Conservation (phyloP, 2,113 vertebrate species). For the Oostethus manadensis region DNA sequence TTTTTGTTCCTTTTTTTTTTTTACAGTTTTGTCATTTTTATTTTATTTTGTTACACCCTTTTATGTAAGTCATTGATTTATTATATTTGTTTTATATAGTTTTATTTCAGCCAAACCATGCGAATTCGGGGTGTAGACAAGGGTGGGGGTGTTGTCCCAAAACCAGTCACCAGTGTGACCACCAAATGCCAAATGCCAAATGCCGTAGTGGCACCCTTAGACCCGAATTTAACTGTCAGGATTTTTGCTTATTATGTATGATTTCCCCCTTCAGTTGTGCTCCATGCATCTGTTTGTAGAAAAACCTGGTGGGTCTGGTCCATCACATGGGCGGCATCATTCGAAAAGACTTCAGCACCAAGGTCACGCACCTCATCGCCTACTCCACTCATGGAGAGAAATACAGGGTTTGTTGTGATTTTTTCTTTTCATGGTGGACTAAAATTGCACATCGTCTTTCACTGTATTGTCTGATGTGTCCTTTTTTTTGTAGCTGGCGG, state of each 20-base stretch:
- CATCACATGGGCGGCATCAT: slow-evolving; percentile 98
- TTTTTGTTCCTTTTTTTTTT: too few species aligned
- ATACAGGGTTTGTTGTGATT: slow-evolving; percentile 81
- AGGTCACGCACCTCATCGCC: slow-evolving; percentile 94
- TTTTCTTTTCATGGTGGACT: not conserved
- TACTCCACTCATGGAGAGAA: slow-evolving; percentile 93
- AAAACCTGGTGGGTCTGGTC: slow-evolving; percentile 88
- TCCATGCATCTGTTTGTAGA: slow-evolving; percentile 61
- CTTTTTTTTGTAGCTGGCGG: slow-evolving; percentile 77
- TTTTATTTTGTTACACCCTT: too few species aligned
- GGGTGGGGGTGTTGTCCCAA: too few species aligned
- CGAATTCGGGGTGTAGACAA: too few species aligned
- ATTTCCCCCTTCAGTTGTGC: not conserved
- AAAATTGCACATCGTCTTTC: not conserved
- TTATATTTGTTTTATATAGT: too few species aligned
- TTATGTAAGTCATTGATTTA: too few species aligned
- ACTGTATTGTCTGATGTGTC: not conserved
- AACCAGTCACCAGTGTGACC: too few species aligned
- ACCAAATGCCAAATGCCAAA: too few species aligned
- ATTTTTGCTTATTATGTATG: not conserved
- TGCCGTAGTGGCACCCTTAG: too few species aligned
- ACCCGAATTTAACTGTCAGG: too few species aligned
- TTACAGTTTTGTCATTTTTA: too few species aligned
- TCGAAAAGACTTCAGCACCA: slow-evolving; percentile 91
- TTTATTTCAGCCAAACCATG: too few species aligned